phyloP scores from a whole-genome alignment of 2,797 vertebrate species.

The Passerculus sandwichensis region DNA sequence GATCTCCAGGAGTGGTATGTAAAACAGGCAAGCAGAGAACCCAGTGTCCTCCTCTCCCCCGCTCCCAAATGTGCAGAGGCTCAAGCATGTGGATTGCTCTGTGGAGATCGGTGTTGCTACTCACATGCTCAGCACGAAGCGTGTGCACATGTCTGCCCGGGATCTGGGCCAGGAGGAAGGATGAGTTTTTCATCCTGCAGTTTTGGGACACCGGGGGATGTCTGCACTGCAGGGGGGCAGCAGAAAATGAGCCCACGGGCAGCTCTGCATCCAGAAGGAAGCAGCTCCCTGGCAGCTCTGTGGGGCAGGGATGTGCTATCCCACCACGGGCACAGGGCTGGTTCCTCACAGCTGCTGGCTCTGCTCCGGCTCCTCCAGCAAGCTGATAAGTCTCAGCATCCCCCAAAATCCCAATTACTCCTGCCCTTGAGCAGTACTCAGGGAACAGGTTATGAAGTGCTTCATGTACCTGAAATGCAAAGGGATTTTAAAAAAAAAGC shows the following conservation, averaged over 20 bases:
- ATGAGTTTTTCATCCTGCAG: conserved; percentile 3
- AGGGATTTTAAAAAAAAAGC: neutral
- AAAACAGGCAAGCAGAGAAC: conserved; percentile 12
- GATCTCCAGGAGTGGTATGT: conserved; percentile 13
- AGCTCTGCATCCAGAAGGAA: neutral
- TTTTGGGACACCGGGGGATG: neutral
- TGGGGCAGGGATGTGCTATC: neutral
- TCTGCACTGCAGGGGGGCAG: neutral
- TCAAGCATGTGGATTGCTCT: conserved; percentile 1
- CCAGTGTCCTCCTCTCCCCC: neutral
- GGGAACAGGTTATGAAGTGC: neutral
- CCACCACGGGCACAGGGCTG: neutral
- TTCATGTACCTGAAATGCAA: neutral
- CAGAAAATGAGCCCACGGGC: neutral
- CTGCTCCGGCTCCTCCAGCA: neutral
- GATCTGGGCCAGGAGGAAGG: neutral
- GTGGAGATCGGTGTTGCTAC: neutral
- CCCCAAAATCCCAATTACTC: neutral
- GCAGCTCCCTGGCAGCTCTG: neutral
- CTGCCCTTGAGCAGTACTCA: neutral
- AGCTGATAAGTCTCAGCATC: neutral
- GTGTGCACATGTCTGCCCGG: conserved; percentile 15
- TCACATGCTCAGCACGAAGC: conserved; percentile 24
- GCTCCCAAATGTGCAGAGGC: neutral
- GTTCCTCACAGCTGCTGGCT: neutral